A percentile compares a stretch with the other conserved stretches of the same genome.
Evolutionary conservation across 2,797 vertebrate species (phyloP).

Genomic region (Labeo calbasu): DNA sequence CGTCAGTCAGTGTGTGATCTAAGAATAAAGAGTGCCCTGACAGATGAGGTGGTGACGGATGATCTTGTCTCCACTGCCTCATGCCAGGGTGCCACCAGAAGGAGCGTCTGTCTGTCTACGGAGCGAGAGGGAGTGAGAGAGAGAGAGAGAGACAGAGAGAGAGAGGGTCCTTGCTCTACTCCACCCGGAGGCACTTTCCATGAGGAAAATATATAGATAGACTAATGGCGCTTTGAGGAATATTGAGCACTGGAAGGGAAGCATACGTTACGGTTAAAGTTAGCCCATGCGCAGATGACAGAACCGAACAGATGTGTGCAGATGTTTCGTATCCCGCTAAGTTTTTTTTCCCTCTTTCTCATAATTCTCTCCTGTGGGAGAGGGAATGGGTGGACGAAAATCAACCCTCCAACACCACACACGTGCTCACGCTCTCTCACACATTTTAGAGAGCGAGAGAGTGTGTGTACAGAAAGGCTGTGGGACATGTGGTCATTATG

Average conservation of each 20-base stretch:
- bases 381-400: conserved; percentile 56
- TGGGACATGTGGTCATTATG: conserved; percentile 39
- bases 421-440: conserved; percentile 25
- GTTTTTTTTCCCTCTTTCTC: conserved; percentile 55
- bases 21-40: conserved; percentile 78
- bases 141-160: conserved; percentile 51
- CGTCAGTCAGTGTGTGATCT: conserved; percentile 76
- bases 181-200: conserved; percentile 58
- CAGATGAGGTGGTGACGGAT: conserved; percentile 78
- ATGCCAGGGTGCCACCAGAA: conserved; percentile 79
- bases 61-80: conserved; percentile 74
- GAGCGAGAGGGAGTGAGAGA: conserved; percentile 57
- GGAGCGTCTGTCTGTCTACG: conserved; percentile 81
- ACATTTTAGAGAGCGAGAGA: conserved; percentile 41
- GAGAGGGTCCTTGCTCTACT: conserved; percentile 54
- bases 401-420: conserved; percentile 45
- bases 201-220: conserved; percentile 52
- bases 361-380: conserved; percentile 57
- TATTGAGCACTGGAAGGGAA: conserved; percentile 47
- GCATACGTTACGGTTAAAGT: conserved; percentile 43
- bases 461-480: conserved; percentile 8
- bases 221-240: conserved; percentile 49
- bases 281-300: conserved; percentile 51
- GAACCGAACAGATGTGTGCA: conserved; percentile 62
- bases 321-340: conserved; percentile 59